Evolutionary conservation across 2,888 invertebrate genomes (phyloP).

Genomic region (Drosophila sordidula): DNA sequence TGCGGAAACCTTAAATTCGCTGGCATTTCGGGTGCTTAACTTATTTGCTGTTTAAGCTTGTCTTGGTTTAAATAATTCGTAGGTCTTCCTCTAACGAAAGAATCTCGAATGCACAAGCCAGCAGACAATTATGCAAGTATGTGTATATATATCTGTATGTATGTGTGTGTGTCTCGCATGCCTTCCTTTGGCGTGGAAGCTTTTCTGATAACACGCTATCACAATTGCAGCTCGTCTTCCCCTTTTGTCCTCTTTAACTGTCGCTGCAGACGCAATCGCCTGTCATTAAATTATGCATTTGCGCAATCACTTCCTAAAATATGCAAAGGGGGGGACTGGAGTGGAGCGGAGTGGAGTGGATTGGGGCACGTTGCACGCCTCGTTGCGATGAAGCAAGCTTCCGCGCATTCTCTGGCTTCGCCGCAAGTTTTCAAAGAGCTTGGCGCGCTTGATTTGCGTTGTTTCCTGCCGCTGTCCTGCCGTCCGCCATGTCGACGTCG

Average conservation of each 20-base stretch:
- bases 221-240: conserved; percentile 16
- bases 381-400: conserved; percentile 55
- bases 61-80: too few species aligned
- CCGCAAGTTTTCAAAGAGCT: conserved; percentile 58
- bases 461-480: conserved; percentile 34
- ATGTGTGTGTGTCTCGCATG: not conserved
- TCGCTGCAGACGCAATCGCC: conserved; percentile 57
- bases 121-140: too few species aligned
- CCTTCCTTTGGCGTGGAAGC: conserved; percentile 1
- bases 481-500: conserved; percentile 34
- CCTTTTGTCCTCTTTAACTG: conserved; percentile 6
- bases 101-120: not conserved
- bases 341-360: not conserved
- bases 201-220: conserved; percentile 23
- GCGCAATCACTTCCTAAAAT: conserved; percentile 79
- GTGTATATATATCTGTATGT: not conserved
- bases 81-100: too few species aligned
- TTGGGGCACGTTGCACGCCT: conserved; percentile 48
- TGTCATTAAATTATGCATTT: conserved; percentile 81
- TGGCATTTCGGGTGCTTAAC: too few species aligned
- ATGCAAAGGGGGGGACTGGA: conserved; percentile 48
- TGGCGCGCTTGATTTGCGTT: conserved; percentile 71
- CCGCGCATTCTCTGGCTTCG: conserved; percentile 38
- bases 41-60: too few species aligned
- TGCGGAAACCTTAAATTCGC: too few species aligned